A percentile compares a stretch with the other conserved stretches of the same genome.
These are phyloP conservation scores for Synanthedon formicaeformis DNA, from an alignment of 2,888 invertebrate genomes.

Conservation along the genomic window DNA sequence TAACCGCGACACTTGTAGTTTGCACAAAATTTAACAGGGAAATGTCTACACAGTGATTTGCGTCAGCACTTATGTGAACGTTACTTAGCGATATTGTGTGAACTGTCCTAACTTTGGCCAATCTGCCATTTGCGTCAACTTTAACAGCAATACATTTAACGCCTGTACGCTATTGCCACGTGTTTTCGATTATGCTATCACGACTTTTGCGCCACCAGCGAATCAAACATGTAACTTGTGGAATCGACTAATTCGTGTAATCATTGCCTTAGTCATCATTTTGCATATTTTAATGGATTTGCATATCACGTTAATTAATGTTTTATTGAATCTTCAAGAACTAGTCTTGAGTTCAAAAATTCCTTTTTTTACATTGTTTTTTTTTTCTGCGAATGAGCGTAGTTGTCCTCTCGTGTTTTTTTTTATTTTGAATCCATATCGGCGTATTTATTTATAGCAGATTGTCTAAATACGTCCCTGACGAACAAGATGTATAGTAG, in stretches of 20 bases:
- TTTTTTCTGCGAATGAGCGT: neutral
- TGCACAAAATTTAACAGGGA: conserved; percentile 15
- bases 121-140: conserved; percentile 32
- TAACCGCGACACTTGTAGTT: conserved; percentile 10
- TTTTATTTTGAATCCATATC: neutral
- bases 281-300: neutral
- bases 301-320: neutral
- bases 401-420: neutral
- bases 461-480: conserved; percentile 32
- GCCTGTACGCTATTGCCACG: conserved; percentile 3
- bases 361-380: neutral
- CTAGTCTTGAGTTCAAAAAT: neutral
- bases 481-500: conserved; percentile 22
- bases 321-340: neutral
- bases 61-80: conserved; percentile 46
- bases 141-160: conserved; percentile 29
- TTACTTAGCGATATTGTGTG: conserved; percentile 37
- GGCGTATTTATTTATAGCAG: neutral
- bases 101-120: conserved; percentile 34
- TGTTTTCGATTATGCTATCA: conserved; percentile 2
- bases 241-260: neutral
- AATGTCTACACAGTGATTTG: conserved; percentile 25
- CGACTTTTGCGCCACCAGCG: neutral
- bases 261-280: neutral
- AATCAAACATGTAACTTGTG: neutral